Base-by-base conservation (phyloP, 2,888 invertebrate species). In the Ceraclea dissimilis region DNA sequence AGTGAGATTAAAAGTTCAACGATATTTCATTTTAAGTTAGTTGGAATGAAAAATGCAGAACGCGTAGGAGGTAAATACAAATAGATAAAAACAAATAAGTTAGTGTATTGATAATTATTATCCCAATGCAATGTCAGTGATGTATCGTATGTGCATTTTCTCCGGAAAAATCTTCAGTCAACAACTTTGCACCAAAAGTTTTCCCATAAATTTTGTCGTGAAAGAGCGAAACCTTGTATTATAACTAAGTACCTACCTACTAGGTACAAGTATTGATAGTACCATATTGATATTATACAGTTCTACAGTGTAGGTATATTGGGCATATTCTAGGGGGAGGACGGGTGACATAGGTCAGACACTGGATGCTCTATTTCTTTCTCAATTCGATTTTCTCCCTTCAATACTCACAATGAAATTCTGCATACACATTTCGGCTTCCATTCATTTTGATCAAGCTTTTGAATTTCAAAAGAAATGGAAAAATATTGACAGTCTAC, bases 261-360 rank as follows among this genome's bases (percentile, higher is more conserved):
- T 39, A 39, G n/a, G 39, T 39, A 26, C 26, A 6, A n/a, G 26
- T 6, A 26, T 26, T 26, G 26, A 26, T 10, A 26, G 4, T 10
- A 26, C 26, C 10, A 26, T 26, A 6, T 6, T 26, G 26, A 10
- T 26, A 26, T 4, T 26, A n/a, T n/a, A 26, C 4, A 26, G 26
- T 4, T 26, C 10, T 26, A 26, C 26, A 26, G 4, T 26, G 13
- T 39, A 4, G 13, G 4, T 39, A 39, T 39, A 39, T 39, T 39
- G 53, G 56, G 52, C 49, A 60, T 59, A 56, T 48, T 44, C 26
- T 22, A 34, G 33, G 26, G 51, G 48, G 39, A 39, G 51, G 31
- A 22, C 49, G 56, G 60, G 44, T 59, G 59, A 57, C 58, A 59
- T 51, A 58, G 61, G 59, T 57, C 52, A 52, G 61, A 59, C 59